phyloP scores from a whole-genome alignment of 2,888 invertebrate genomes.

The Hymenopus coronatus region DNA sequence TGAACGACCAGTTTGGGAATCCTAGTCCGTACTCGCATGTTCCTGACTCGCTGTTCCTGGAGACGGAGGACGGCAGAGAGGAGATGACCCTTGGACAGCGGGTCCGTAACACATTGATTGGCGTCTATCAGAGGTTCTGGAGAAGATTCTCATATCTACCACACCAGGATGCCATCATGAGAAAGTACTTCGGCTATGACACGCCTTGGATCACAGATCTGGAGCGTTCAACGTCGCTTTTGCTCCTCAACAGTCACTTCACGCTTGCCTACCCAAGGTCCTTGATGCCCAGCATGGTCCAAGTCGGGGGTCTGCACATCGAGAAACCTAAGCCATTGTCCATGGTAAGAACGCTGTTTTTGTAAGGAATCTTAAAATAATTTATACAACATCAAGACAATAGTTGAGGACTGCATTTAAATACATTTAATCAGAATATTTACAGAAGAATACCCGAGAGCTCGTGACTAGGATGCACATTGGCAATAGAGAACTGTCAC shows the following conservation, averaged over 20 bases:
- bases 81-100: slow-evolving; percentile 49
- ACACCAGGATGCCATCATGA: slow-evolving; percentile 16
- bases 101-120: slow-evolving; percentile 49
- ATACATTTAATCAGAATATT: too few relatives aligned
- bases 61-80: slow-evolving; percentile 39
- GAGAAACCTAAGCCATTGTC: slow-evolving; percentile 35
- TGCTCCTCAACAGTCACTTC: slow-evolving; percentile 40
- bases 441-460: too few relatives aligned
- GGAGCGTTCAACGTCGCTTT: slow-evolving; percentile 34
- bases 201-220: slow-evolving; percentile 32
- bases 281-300: slow-evolving; percentile 38
- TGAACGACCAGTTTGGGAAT: slow-evolving; percentile 50
- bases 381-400: too few relatives aligned
- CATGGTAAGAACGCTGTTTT: neutral
- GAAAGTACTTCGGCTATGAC: slow-evolving; percentile 16
- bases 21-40: slow-evolving; percentile 52
- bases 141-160: slow-evolving; percentile 6
- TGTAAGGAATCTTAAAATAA: too few relatives aligned
- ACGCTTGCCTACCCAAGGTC: slow-evolving; percentile 37
- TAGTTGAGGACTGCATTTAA: too few relatives aligned
- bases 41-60: slow-evolving; percentile 44
- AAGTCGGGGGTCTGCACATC: slow-evolving; percentile 42
- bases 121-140: neutral
- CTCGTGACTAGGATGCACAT: too few relatives aligned
- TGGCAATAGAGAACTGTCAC: too few relatives aligned